Evolutionary conservation across 2,888 invertebrate genomes (phyloP).

Genomic region (Volucella inflata): DNA sequence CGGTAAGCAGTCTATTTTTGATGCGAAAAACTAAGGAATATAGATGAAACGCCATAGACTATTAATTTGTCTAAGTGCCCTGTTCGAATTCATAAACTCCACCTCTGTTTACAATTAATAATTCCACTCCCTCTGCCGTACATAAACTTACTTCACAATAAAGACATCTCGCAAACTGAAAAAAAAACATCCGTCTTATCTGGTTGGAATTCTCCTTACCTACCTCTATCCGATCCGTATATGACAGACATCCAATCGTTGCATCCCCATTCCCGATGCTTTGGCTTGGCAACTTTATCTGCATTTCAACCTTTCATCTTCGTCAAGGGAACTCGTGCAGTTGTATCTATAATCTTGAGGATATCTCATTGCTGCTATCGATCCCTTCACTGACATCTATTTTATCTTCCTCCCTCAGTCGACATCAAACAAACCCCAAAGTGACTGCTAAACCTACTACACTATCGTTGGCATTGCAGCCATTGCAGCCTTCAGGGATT

Average conservation of each 20-base stretch:
- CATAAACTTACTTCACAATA: constrained; percentile 11
- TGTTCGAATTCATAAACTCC: too few species aligned
- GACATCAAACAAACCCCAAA: constrained; percentile 67
- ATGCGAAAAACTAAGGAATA: too few species aligned
- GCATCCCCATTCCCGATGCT: constrained; percentile 43
- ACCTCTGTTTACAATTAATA: too few species aligned
- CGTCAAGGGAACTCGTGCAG: constrained; percentile 31
- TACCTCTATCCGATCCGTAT: background rate
- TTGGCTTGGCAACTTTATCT: constrained; percentile 19
- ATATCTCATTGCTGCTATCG: constrained; percentile 68
- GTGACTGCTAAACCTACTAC: constrained; percentile 75
- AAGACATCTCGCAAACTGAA: constrained; percentile 44
- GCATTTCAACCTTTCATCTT: constrained; percentile 11
- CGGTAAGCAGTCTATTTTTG: too few species aligned
- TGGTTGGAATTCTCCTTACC: background rate
- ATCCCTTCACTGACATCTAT: constrained; percentile 66
- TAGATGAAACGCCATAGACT: too few species aligned
- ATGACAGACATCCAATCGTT: constrained; percentile 61
- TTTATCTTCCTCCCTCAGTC: constrained; percentile 49
- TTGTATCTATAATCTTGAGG: constrained; percentile 60
- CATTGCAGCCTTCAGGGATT: constrained; percentile 47
- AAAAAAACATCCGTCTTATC: constrained; percentile 1
- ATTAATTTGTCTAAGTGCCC: too few species aligned
- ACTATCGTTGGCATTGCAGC: constrained; percentile 65
- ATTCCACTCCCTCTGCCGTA: too few species aligned